phyloP scores from a whole-genome alignment of 2,113 vertebrate genomes.

The Trinectes maculatus region DNA sequence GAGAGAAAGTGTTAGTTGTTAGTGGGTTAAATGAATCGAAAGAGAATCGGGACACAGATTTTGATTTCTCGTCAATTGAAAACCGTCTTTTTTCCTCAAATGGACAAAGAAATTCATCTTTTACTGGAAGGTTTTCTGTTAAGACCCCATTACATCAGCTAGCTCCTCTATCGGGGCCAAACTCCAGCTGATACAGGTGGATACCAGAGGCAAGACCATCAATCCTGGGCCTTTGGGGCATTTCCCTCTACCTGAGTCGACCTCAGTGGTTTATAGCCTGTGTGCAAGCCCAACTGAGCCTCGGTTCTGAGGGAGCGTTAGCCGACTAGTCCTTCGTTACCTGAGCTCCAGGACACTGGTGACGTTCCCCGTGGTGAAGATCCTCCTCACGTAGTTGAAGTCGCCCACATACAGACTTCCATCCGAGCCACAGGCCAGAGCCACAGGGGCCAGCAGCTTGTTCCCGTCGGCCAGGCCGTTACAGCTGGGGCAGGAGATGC shows the following conservation, averaged over 20 bases:
- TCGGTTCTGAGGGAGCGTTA: slow-evolving; percentile 34
- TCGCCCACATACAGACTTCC: slow-evolving; percentile 98
- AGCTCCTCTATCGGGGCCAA: slow-evolving; percentile 30
- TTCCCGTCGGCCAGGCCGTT: slow-evolving; percentile 98
- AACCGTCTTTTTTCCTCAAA: slow-evolving; percentile 4
- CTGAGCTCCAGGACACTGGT: slow-evolving; percentile 97
- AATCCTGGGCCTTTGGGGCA: slow-evolving; percentile 60
- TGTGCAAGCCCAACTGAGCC: slow-evolving; percentile 54
- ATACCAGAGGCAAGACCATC: slow-evolving; percentile 49
- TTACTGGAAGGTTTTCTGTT: slow-evolving; percentile 17
- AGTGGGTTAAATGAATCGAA: slow-evolving; percentile 46
- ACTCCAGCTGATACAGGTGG: slow-evolving; percentile 66
- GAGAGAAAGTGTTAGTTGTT: slow-evolving; percentile 68
- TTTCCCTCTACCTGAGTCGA: slow-evolving; percentile 60
- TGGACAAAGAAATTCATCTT: slow-evolving; percentile 34
- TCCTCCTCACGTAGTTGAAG: slow-evolving; percentile 98
- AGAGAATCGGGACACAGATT: slow-evolving; percentile 22
- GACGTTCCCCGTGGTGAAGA: slow-evolving; percentile 97
- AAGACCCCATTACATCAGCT: slow-evolving; percentile 28
- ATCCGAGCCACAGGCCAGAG: slow-evolving; percentile 92
- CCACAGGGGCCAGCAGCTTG: slow-evolving; percentile 95
- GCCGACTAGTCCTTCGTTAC: slow-evolving; percentile 72
- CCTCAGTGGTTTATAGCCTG: slow-evolving; percentile 61
- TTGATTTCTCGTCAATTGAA: too few species aligned
- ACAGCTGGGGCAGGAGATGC: slow-evolving; percentile 98